Percentiles rank a stretch among this genome's conserved stretches.
phyloP scores from a whole-genome alignment of 2,113 vertebrate species.

The Zosterops lateralis region DNA sequence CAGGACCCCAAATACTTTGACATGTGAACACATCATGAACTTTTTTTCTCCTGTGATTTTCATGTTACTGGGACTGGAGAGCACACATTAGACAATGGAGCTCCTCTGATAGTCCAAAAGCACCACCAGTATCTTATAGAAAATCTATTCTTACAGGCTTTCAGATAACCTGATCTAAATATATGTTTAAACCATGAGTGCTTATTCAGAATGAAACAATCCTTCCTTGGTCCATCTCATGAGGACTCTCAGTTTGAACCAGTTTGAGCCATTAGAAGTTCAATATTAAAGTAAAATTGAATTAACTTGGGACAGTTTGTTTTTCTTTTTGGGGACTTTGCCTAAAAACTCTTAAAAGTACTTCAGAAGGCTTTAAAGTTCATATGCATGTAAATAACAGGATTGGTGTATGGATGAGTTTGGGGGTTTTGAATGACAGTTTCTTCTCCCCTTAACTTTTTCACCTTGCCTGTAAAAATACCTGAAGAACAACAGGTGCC shows the following conservation, averaged over 20 bases:
- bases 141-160: neutral
- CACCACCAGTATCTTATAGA: neutral
- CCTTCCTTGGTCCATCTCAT: neutral
- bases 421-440: neutral
- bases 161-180: neutral
- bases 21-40: neutral
- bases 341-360: neutral
- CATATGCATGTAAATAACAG: neutral
- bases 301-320: neutral
- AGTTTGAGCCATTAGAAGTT: neutral
- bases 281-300: neutral
- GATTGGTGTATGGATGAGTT: neutral
- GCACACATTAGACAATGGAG: neutral
- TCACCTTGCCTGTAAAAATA: neutral
- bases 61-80: neutral
- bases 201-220: neutral
- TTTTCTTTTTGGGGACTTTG: neutral
- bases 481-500: neutral
- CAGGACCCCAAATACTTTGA: neutral
- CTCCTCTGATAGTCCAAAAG: neutral
- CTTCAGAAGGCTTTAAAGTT: neutral
- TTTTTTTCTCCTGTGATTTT: neutral
- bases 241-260: neutral
- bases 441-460: neutral
- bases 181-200: neutral